Percentiles rank a stretch among this genome's conserved stretches.
Conservation (phyloP, 2,113 vertebrate genomes). For the Cyrtonyx montezumae region DNA sequence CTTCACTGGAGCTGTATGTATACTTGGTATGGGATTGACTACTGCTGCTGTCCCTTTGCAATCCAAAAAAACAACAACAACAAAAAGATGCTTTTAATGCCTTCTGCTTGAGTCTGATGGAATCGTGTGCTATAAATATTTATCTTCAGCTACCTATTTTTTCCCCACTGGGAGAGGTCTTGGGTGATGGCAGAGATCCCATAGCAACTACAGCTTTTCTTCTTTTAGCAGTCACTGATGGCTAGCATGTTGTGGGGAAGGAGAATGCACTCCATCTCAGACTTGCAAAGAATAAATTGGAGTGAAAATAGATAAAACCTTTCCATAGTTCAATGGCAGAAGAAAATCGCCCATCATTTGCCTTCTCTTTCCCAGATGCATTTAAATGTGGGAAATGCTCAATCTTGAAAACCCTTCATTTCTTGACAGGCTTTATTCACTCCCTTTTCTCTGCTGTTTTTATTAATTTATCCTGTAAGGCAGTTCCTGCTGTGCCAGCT, state of each 20-base stretch:
- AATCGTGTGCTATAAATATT: slow-evolving; percentile 39
- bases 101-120: background rate
- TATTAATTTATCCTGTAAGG: slow-evolving; percentile 59
- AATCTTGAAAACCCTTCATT: slow-evolving; percentile 24
- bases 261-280: slow-evolving; percentile 39
- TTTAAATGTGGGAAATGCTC: slow-evolving; percentile 40
- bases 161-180: background rate
- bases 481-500: slow-evolving; percentile 1
- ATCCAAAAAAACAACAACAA: background rate
- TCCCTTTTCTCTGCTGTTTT: slow-evolving; percentile 25
- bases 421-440: slow-evolving; percentile 42
- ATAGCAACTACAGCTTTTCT: slow-evolving; percentile 1
- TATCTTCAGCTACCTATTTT: background rate
- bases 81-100: background rate
- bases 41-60: background rate
- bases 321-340: slow-evolving; percentile 44
- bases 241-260: slow-evolving; percentile 17
- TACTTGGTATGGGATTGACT: background rate
- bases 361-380: slow-evolving; percentile 30
- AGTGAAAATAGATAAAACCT: slow-evolving; percentile 61
- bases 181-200: slow-evolving; percentile 28
- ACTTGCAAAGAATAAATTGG: slow-evolving; percentile 54
- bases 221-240: background rate
- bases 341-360: slow-evolving; percentile 59
- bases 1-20: background rate